phyloP scores from a whole-genome alignment of 2,797 vertebrate species.

The Peromyscus aztecus region DNA sequence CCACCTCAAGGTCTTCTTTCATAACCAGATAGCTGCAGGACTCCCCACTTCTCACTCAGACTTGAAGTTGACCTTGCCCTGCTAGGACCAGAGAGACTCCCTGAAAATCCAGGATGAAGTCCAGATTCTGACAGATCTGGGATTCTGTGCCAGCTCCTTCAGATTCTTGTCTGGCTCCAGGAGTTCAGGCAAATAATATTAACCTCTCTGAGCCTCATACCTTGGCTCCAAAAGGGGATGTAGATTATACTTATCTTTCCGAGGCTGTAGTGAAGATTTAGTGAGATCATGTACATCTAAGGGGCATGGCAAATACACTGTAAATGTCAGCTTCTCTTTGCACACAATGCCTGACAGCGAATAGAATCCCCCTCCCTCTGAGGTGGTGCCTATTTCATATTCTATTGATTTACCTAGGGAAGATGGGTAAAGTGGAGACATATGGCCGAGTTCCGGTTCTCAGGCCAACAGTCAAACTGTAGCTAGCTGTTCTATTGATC shows the following conservation, averaged over 20 bases:
- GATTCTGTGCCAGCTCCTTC: not conserved
- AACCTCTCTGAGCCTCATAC: slow-evolving; percentile 11
- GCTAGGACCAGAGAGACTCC: not conserved
- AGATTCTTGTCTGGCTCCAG: not conserved
- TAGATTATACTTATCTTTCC: not conserved
- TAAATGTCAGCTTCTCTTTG: slow-evolving; percentile 40
- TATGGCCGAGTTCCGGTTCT: slow-evolving; percentile 62
- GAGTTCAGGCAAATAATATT: not conserved
- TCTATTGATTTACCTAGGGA: slow-evolving; percentile 35
- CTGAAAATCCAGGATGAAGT: not conserved
- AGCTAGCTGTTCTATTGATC: slow-evolving; percentile 59
- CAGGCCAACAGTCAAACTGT: slow-evolving; percentile 45
- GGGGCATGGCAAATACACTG: not conserved
- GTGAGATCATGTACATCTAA: slow-evolving; percentile 8
- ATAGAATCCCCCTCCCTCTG: not conserved
- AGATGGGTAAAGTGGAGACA: slow-evolving; percentile 11
- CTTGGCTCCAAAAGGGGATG: not conserved
- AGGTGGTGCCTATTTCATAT: not conserved
- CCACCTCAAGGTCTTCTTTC: not conserved
- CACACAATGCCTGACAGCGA: not conserved
- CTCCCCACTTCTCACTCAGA: not conserved
- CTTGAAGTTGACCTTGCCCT: slow-evolving; percentile 47
- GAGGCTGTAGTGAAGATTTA: not conserved
- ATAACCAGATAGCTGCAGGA: not conserved
- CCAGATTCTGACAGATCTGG: not conserved